Evolutionary conservation across 2,888 invertebrate species (phyloP).

Genomic region (Rugalucina vietnamica): DNA sequence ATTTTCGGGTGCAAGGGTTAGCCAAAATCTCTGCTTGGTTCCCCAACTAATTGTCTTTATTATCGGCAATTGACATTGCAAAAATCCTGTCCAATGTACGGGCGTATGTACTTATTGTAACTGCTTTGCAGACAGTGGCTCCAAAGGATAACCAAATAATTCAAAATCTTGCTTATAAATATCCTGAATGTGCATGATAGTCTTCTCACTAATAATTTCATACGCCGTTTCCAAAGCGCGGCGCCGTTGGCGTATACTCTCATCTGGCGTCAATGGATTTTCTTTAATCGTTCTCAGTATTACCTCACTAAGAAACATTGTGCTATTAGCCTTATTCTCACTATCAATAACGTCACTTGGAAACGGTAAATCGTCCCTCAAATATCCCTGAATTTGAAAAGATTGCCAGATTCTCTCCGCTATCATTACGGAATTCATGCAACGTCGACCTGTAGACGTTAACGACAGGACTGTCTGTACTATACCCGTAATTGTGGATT

Average conservation of each 20-base stretch:
- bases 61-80: too few species aligned
- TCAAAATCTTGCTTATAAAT: conserved; percentile 27
- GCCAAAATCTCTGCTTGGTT: too few species aligned
- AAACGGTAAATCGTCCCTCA: not conserved
- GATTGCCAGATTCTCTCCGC: conserved; percentile 11
- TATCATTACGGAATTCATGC: not conserved
- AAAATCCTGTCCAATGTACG: too few species aligned
- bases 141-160: conserved; percentile 13
- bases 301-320: not conserved
- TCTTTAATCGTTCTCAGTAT: conserved; percentile 4
- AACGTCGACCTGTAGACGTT: not conserved
- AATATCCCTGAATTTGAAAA: conserved; percentile 25
- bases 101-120: too few species aligned
- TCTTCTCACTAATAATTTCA: not conserved
- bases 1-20: too few species aligned
- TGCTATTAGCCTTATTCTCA: not conserved
- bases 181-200: not conserved
- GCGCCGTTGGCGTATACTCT: conserved; percentile 1
- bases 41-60: too few species aligned
- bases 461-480: not conserved
- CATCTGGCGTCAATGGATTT: conserved; percentile 9
- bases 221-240: conserved; percentile 15
- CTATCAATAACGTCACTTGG: not conserved
- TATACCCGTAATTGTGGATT: conserved; percentile 22
- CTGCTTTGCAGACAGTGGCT: not conserved